A percentile compares a stretch with the other conserved stretches of the same genome.
These are phyloP conservation scores for Tetragonula clypearis DNA, from an alignment of 1,140 invertebrate genomes.

Conservation along the genomic window DNA sequence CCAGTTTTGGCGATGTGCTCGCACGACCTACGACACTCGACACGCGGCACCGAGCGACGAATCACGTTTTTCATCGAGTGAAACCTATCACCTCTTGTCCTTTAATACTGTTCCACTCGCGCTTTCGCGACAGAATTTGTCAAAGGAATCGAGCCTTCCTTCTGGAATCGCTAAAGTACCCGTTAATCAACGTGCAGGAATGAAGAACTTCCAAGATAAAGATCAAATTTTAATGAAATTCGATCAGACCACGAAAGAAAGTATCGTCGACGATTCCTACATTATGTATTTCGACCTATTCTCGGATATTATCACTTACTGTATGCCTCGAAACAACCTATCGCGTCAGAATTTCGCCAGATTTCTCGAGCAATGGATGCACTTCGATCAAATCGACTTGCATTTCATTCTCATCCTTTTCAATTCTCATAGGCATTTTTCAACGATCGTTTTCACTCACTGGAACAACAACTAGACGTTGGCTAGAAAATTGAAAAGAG, in stretches of 20 bases:
- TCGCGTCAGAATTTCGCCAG: neutral
- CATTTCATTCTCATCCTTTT: neutral
- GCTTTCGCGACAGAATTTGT: neutral
- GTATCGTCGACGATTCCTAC: neutral
- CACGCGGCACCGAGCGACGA: neutral
- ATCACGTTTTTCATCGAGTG: neutral
- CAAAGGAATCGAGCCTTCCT: neutral
- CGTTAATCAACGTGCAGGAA: neutral
- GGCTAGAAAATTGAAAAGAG: too few species aligned
- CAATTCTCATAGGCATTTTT: neutral
- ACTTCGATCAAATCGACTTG: neutral
- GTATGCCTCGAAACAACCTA: neutral
- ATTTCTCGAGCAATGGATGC: neutral
- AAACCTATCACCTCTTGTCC: neutral
- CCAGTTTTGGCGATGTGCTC: slow-evolving; percentile 27
- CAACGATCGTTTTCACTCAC: neutral
- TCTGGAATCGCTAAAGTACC: neutral
- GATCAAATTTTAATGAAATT: neutral
- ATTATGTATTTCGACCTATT: neutral
- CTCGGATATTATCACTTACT: neutral
- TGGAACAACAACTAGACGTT: too few species aligned
- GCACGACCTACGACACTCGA: slow-evolving; percentile 44
- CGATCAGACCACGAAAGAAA: neutral
- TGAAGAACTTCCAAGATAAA: neutral
- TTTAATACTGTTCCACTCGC: neutral